phyloP scores from a whole-genome alignment of 2,888 invertebrate genomes.

The Xestia rhomboidea region DNA sequence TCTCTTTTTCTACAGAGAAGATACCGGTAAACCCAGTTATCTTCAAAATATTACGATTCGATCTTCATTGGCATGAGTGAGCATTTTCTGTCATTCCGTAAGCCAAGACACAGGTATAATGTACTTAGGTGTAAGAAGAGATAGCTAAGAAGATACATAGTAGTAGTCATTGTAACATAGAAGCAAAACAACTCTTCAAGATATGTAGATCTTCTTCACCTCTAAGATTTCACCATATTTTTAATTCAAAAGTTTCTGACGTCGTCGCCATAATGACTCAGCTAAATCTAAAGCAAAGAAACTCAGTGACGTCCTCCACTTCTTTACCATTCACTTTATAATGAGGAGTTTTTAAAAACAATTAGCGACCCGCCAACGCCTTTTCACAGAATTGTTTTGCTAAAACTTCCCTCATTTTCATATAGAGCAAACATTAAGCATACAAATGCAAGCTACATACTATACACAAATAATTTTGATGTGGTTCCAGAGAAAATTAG shows the following conservation, averaged over 20 bases:
- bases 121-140: background rate
- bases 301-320: slow-evolving; percentile 27
- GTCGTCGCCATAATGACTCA: slow-evolving; percentile 22
- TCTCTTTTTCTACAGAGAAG: background rate
- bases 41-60: background rate
- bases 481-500: slow-evolving; percentile 18
- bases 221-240: background rate
- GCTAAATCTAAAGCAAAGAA: slow-evolving; percentile 31
- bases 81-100: background rate
- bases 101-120: background rate
- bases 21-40: no score
- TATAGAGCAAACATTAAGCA: slow-evolving; percentile 4
- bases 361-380: background rate
- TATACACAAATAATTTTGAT: slow-evolving; percentile 14
- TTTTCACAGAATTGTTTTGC: slow-evolving; percentile 21
- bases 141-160: background rate
- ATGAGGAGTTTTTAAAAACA: slow-evolving; percentile 41
- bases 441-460: background rate
- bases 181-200: background rate
- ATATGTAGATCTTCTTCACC: background rate
- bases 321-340: slow-evolving; percentile 33
- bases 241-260: slow-evolving; percentile 2
- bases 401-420: background rate
- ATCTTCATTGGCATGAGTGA: background rate
- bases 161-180: background rate